Percentiles rank a stretch among this genome's conserved stretches.
Conservation (phyloP, 2,888 invertebrate species). For the Agrochola circellaris region DNA sequence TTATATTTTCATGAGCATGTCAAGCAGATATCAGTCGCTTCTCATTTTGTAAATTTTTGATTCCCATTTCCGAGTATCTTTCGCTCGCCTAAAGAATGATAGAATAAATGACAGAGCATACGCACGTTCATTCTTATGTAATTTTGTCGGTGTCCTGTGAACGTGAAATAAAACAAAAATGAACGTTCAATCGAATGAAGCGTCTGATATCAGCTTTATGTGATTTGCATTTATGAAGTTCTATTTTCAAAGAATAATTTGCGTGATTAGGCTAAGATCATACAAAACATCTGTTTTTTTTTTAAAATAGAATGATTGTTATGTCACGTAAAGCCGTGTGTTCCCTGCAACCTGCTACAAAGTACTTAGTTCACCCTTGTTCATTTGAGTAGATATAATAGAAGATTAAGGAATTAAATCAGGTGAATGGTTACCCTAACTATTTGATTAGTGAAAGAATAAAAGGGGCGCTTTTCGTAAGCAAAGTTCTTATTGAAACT, state of each 20-base stretch:
- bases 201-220: background rate
- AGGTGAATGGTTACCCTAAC: slow-evolving; percentile 23
- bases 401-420: slow-evolving; percentile 37
- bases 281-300: slow-evolving; percentile 1
- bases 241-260: background rate
- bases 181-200: background rate
- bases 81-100: background rate
- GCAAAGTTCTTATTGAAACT: background rate
- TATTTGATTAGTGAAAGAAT: slow-evolving; percentile 7
- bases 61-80: background rate
- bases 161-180: background rate
- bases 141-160: too few relatives aligned
- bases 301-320: background rate
- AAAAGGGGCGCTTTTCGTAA: background rate
- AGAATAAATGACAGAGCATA: too few relatives aligned
- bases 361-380: slow-evolving; percentile 11
- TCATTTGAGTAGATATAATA: slow-evolving; percentile 9
- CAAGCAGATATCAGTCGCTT: background rate
- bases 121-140: too few relatives aligned
- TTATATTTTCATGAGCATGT: background rate
- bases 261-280: background rate
- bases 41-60: too few relatives aligned
- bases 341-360: background rate
- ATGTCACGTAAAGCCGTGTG: background rate
- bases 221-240: background rate